Evolutionary conservation across 2,888 invertebrate species (phyloP), one percentile per base, ranked within the genome.

Genomic region (Drosophila rellima): DNA sequence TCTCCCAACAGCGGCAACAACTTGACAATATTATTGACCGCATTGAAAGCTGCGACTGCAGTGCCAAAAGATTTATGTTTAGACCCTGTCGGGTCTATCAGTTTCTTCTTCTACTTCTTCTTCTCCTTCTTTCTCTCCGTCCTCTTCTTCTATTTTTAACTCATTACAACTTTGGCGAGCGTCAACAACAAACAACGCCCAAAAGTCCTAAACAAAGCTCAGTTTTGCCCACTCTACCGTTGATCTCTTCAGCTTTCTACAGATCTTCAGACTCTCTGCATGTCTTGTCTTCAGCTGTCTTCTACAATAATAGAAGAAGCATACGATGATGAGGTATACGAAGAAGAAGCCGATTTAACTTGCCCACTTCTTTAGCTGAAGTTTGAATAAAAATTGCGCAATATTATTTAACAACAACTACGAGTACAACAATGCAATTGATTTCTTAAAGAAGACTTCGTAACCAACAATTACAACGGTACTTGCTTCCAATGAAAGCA

Each of bases 301-400:
- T 15, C 39, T n/a, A 26, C 26, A 26, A 26, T 26, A 15, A 20
- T 40, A 35, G 44, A 55, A 45, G 44, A 44, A n/a, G 15, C 7
- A 26, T 15, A 15, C 45, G 26, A 23, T 45, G 45, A 26, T 26
- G 45, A 45, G 45, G 26, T 45, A n/a, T 39, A n/a, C 44, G 15
- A 33, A 35, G 50, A 23, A 48, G 50, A 39, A 37, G 48, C 15
- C 50, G 42, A 33, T 1, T 29, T 37, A 54, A 26, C 42, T 54
- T 65, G 63, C 51, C 69, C 59, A 56, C 73, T 70, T 63, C 64
- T 63, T 40, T 50, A 33, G 68, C 50, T 69, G 7, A 26, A 26
- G 66, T 67, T 88, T 80, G 87, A 86, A 82, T 88, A 83, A 74
- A 80, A 78, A 83, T 88, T 84, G 87, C 87, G 87, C 87, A 88